A percentile compares a stretch with the other conserved stretches of the same genome.
These are phyloP conservation scores for Sturmia bella DNA, from an alignment of 2,888 invertebrate genomes.

Conservation along the genomic window DNA sequence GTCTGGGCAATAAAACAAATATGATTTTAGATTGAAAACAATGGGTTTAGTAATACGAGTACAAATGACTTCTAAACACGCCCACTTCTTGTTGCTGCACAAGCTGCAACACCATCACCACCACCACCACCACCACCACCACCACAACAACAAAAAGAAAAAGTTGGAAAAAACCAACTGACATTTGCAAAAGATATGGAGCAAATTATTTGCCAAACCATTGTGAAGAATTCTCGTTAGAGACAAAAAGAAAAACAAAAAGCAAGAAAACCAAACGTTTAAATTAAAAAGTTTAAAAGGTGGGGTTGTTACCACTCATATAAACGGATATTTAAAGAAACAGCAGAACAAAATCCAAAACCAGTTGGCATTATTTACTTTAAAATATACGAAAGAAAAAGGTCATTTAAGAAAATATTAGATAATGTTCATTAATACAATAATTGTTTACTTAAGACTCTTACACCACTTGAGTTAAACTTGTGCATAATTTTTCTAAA, in stretches of 20 bases:
- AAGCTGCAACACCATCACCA: constrained; percentile 6
- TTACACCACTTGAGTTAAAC: not conserved
- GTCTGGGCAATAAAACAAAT: constrained; percentile 29
- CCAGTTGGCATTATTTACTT: constrained; percentile 35
- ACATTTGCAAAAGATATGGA: constrained; percentile 56
- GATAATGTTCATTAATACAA: constrained; percentile 1
- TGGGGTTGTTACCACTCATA: constrained; percentile 32
- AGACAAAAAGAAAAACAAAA: constrained; percentile 10
- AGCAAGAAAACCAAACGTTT: constrained; percentile 26
- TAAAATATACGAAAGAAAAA: constrained; percentile 28
- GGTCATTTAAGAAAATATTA: constrained; percentile 38
- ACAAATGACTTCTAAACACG: constrained; percentile 51
- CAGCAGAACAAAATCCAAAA: constrained; percentile 16
- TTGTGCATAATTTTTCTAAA: not conserved
- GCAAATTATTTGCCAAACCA: constrained; percentile 53
- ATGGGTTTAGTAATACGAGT: constrained; percentile 33
- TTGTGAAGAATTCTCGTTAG: constrained; percentile 51
- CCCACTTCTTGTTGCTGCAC: constrained; percentile 41
- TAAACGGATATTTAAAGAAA: constrained; percentile 48
- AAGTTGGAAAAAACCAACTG: constrained; percentile 38
- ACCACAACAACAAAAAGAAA: too few relatives aligned
- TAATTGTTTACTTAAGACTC: not conserved
- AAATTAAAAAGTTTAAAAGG: constrained; percentile 33
- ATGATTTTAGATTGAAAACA: constrained; percentile 47
- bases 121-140: too few relatives aligned